Evolutionary conservation across 1,140 invertebrate genomes (phyloP).

Genomic region (Acromyrmex echinatior): DNA sequence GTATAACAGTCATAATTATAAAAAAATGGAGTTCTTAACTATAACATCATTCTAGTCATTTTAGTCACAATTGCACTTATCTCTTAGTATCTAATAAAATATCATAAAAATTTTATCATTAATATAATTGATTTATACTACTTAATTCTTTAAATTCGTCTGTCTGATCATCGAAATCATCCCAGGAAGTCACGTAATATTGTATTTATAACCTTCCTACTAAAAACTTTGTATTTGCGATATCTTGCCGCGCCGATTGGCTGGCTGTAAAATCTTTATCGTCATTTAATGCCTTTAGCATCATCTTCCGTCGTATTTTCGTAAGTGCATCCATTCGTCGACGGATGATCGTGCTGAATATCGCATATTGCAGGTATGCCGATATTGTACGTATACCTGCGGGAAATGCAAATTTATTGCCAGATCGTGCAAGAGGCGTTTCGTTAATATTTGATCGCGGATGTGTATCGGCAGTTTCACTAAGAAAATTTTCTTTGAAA

Average conservation of each 20-base stretch:
- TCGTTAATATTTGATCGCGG: conserved; percentile 58
- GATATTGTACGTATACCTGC: conserved; percentile 9
- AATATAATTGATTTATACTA: not conserved
- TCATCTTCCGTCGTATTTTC: not conserved
- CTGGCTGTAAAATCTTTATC: conserved; percentile 69
- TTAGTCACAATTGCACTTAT: no score
- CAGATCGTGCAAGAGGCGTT: conserved; percentile 17
- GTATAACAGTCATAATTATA: no score
- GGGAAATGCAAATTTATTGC: conserved; percentile 53
- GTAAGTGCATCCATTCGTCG: not conserved
- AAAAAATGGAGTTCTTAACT: no score
- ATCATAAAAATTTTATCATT: no score
- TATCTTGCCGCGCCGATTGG: conserved; percentile 28
- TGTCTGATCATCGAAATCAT: not conserved
- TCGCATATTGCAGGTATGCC: conserved; percentile 20
- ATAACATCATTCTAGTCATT: no score
- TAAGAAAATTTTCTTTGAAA: conserved; percentile 42
- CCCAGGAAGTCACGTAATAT: conserved; percentile 1
- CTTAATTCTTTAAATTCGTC: not conserved
- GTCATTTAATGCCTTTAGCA: conserved; percentile 67
- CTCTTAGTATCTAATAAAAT: no score
- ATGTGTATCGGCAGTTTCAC: not conserved
- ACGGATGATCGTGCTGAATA: conserved; percentile 50
- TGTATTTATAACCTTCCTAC: conserved; percentile 16
- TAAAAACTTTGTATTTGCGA: conserved; percentile 10